Evolutionary conservation across 2,888 invertebrate genomes (phyloP), one percentile per base, ranked within the genome.

Genomic region (Quadroppia sp.): DNA sequence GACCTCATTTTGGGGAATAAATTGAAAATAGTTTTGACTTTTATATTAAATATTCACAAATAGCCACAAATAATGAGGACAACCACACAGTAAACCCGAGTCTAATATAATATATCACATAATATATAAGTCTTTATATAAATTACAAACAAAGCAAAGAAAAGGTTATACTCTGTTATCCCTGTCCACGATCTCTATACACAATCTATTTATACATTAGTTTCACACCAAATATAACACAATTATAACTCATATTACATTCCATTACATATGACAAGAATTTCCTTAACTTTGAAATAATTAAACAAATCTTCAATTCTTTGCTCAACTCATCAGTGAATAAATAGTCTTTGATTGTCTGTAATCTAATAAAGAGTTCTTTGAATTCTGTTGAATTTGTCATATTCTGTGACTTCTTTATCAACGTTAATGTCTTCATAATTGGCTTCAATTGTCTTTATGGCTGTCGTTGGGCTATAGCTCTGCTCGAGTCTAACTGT

Each of bases 401-500:
- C 64, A 40, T 28, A 30, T 13, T 64, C 64, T 40, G 36, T 11
- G 9, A 32, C n/a, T 0, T 64, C 64, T 40, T 64, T 64, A 36
- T 36, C 6, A 4, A 64, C 28, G 17, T 69, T 28, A 9, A 69
- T 45, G 20, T 45, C 69, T 1, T 45, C 6, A 28, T 69, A 69
- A 69, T 69, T 69, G 36, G 20, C 45, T 42, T 69, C 69, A 13
- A 69, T n/a, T 69, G 69, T 15, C 25, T 69, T 69, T 25, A 69
- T 45, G 25, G 40, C 69, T 13, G 23, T 69, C 1, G 45, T 25
- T 0, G 40, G 25, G 20, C 45, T 20, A 28, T 42, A 42, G 11
- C 45, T 69, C 6, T 36, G 25, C 1, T n/a, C 6, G 13, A 30
- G 28, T 59, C 17, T 42, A 17, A 42, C 20, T 45, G 20, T 42